These are phyloP conservation scores for Oryzias celebensis DNA, from an alignment of 2,113 vertebrate species.

Conservation along the genomic window DNA sequence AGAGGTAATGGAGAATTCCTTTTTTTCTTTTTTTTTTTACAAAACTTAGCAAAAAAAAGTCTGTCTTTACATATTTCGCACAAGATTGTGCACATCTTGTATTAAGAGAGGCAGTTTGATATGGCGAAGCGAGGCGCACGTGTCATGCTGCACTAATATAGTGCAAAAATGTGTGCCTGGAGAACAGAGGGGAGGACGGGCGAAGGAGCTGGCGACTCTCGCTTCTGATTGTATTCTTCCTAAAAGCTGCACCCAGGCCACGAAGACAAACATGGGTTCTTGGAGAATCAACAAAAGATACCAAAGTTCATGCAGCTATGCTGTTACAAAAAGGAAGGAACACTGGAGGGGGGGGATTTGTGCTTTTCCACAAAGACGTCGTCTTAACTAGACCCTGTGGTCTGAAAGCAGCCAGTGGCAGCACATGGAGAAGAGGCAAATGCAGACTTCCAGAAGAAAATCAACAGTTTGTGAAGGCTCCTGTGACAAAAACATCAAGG, in stretches of 20 bases:
- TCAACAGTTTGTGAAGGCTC: slow-evolving; percentile 69
- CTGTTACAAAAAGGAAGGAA: slow-evolving; percentile 8
- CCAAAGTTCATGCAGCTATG: slow-evolving; percentile 10
- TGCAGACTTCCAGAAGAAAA: slow-evolving; percentile 69
- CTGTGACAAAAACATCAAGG: slow-evolving; percentile 46
- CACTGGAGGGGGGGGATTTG: slow-evolving; percentile 15
- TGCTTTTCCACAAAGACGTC: slow-evolving; percentile 40
- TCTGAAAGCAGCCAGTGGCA: slow-evolving; percentile 32
- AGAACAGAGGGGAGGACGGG: slow-evolving; percentile 74
- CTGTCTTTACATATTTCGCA: slow-evolving; percentile 76
- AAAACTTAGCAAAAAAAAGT: slow-evolving; percentile 52
- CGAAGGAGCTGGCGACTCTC: slow-evolving; percentile 50
- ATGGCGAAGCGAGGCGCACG: slow-evolving; percentile 88
- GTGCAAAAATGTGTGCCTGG: slow-evolving; percentile 91
- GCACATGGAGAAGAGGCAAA: slow-evolving; percentile 52
- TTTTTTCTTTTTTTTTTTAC: slow-evolving; percentile 51
- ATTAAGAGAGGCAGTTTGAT: slow-evolving; percentile 87
- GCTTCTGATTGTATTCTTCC: slow-evolving; percentile 7
- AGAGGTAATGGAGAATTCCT: slow-evolving; percentile 74
- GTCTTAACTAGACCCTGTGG: neutral
- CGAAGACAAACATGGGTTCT: neutral
- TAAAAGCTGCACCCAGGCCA: slow-evolving; percentile 7
- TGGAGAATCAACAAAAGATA: neutral
- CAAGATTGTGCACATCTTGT: slow-evolving; percentile 82
- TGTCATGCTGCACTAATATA: slow-evolving; percentile 99